Base-by-base conservation (phyloP, 2,888 invertebrate genomes). In the Lumbricus terrestris region DNA sequence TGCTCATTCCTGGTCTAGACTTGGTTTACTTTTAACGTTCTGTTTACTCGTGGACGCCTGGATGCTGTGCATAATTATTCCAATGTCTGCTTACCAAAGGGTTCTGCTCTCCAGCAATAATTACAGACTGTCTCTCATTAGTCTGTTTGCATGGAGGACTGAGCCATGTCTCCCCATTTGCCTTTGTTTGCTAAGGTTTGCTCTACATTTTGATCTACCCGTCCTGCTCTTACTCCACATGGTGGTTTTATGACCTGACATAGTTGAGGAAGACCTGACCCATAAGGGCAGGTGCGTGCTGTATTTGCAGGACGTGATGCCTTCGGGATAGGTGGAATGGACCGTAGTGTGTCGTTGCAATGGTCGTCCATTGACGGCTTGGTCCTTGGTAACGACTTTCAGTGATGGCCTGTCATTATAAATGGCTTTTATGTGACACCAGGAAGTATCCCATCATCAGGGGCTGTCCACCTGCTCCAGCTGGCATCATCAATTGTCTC, bases 351-450 rank as follows among this genome's bases (percentile, higher is more conserved):
- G 47, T n/a, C n/a, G 47, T 20, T 47, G 47, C 20, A 1, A 5
- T 42, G 15, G 13, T 0, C 11, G 69, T n/a, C n/a, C n/a, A n/a
- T n/a, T 29, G 69, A 29, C n/a, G 3, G 69, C n/a, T 69, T 69
- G n/a, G n/a, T 69, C n/a, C n/a, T 69, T 69, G 69, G 69, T 69
- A 69, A 69, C 69, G 69, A n/a, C n/a, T 69, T n/a, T n/a, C 69
- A 69, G 16, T 69, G 40, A 15, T n/a, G 47, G 47, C 47, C 69
- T n/a, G 29, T 69, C 69, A n/a, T 69, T 69, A 69, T 69, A 69
- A 69, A 69, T 29, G 69, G 29, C 69, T 69, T 69, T 69, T n/a
- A n/a, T 69, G 69, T 69, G n/a, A 69, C 69, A 69, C n/a, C 69
- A 69, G 69, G 69, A 69, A 69, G 69, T n/a, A 69, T 69, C 69